Evolutionary conservation across 2,888 invertebrate genomes (phyloP).

Genomic region (Zaprionus obscuricornis): DNA sequence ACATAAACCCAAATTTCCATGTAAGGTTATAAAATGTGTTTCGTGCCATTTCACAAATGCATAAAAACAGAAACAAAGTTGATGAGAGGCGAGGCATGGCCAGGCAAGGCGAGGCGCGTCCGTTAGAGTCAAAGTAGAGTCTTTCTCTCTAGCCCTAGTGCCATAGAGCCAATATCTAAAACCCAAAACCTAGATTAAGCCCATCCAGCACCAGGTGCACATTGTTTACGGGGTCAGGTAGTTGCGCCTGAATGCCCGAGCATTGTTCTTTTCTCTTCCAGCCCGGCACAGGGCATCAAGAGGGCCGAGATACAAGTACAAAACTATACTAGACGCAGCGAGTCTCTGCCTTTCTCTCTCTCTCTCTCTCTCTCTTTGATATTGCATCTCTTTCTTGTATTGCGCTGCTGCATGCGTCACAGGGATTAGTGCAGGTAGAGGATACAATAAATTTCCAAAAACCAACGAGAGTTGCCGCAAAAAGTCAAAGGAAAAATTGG

Average conservation of each 20-base stretch:
- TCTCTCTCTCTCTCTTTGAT: conserved; percentile 2
- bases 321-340: conserved; percentile 11
- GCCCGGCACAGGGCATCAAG: conserved; percentile 45
- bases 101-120: too few relatives aligned
- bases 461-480: conserved; percentile 55
- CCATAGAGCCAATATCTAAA: conserved; percentile 3
- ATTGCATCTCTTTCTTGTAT: conserved; percentile 12
- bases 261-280: conserved; percentile 56
- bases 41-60: conserved; percentile 67
- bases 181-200: conserved; percentile 5
- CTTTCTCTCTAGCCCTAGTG: conserved; percentile 24
- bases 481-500: conserved; percentile 31
- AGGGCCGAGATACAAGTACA: conserved; percentile 6
- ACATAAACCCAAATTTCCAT: conserved; percentile 65
- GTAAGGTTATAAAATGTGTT: conserved; percentile 76
- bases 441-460: conserved; percentile 57
- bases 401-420: conserved; percentile 62
- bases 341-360: too few relatives aligned
- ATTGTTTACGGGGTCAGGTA: conserved; percentile 68
- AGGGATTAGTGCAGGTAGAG: conserved; percentile 75
- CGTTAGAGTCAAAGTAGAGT: too few relatives aligned
- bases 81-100: not conserved
- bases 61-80: conserved; percentile 56
- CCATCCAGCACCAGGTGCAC: conserved; percentile 66
- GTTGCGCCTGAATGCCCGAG: conserved; percentile 61